Conservation (phyloP, 2,888 invertebrate species). For the Parelbella ahira region DNA sequence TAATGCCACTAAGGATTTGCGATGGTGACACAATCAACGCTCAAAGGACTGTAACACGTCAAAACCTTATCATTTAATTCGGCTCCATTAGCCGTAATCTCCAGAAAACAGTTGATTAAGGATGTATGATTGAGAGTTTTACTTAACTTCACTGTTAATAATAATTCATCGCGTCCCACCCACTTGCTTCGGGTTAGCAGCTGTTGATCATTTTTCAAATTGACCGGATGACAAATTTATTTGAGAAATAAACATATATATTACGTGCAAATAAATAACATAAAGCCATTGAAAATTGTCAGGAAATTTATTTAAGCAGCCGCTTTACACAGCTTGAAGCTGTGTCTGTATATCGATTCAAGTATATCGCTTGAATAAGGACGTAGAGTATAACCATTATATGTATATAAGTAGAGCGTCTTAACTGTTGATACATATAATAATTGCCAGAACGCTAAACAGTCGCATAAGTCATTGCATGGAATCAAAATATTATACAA, state of each 20-base stretch:
- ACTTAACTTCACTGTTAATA: neutral
- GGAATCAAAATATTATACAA: conserved; percentile 34
- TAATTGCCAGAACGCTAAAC: neutral
- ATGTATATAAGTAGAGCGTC: no score
- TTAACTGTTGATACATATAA: no score
- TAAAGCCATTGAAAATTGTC: neutral
- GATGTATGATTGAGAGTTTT: no score
- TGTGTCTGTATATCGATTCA: neutral
- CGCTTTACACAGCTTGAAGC: neutral
- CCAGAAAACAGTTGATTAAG: no score
- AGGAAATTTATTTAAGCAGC: neutral
- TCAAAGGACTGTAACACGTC: no score
- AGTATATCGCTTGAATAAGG: no score
- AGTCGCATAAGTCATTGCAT: neutral
- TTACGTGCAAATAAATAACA: neutral
- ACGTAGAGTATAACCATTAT: no score
- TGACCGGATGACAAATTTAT: neutral
- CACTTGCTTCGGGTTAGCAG: neutral
- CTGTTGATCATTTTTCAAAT: neutral
- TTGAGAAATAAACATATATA: neutral
- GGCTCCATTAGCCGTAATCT: no score
- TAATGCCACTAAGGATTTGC: no score
- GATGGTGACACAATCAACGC: no score
- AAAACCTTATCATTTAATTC: no score
- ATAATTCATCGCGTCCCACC: neutral